These are phyloP conservation scores for Acinonyx jubatus DNA, from an alignment of 2,113 vertebrate species.

Conservation along the genomic window DNA sequence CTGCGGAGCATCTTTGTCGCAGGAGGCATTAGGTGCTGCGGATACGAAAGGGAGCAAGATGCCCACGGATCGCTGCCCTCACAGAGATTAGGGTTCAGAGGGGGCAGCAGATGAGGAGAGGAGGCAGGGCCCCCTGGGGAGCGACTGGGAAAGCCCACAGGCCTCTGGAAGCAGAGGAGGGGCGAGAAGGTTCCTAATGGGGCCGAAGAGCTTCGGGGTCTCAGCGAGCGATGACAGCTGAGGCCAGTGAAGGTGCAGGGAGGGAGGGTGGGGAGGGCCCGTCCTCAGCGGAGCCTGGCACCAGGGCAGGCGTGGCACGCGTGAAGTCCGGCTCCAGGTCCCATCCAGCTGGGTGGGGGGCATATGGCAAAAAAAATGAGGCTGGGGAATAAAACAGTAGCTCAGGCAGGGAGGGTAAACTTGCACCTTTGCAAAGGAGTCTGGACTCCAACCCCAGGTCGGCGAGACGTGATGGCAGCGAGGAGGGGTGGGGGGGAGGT, in stretches of 20 bases:
- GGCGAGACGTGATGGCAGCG: not conserved
- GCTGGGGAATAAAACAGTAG: not conserved
- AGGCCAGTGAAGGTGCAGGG: no score
- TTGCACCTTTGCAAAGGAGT: not conserved
- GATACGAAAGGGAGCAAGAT: not conserved
- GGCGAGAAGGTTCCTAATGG: not conserved
- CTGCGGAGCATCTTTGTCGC: not conserved
- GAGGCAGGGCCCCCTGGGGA: not conserved
- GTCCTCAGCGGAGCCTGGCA: not conserved
- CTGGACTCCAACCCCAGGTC: not conserved
- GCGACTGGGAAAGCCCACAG: fast-evolving
- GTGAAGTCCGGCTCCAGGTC: not conserved
- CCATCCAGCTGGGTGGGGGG: fast-evolving
- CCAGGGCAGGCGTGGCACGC: fast-evolving
- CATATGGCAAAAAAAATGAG: fast-evolving
- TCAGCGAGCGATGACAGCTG: not conserved
- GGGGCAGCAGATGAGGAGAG: not conserved
- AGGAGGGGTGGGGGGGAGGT: fast-evolving
- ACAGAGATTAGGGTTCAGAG: not conserved
- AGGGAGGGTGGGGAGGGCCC: not conserved
- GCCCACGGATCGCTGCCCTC: fast-evolving
- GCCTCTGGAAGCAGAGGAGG: not conserved
- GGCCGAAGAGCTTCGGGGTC: not conserved
- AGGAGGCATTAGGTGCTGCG: not conserved
- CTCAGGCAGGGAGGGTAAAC: no score